Conservation (phyloP, 2,797 vertebrate genomes). For the Sebastolobus altivelis region DNA sequence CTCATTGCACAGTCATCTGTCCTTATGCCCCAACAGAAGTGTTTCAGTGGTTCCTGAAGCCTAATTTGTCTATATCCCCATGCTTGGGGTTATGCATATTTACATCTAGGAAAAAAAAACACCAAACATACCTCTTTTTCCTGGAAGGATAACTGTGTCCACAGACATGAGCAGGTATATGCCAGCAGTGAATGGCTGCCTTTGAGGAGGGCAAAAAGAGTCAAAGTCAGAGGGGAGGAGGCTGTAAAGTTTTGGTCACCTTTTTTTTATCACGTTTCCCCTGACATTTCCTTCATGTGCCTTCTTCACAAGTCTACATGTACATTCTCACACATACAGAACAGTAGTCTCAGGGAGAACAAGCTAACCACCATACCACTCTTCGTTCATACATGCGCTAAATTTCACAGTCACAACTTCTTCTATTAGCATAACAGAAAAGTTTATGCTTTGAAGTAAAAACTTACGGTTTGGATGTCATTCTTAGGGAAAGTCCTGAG, state of each 20-base stretch:
- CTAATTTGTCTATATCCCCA: neutral
- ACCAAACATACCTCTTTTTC: constrained; percentile 87
- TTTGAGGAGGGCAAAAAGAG: constrained; percentile 67
- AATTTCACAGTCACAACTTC: neutral
- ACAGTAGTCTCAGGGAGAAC: neutral
- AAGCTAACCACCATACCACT: neutral
- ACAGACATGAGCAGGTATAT: constrained; percentile 97
- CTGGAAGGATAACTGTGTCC: constrained; percentile 92
- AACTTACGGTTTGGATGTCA: constrained; percentile 93
- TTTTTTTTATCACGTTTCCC: neutral
- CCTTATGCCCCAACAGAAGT: neutral
- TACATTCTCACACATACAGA: neutral
- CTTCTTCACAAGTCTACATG: neutral
- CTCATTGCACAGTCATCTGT: neutral
- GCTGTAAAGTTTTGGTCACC: neutral
- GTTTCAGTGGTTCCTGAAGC: neutral
- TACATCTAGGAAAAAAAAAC: neutral
- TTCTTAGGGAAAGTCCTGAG: constrained; percentile 92
- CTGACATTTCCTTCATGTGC: neutral
- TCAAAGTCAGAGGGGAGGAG: constrained; percentile 4
- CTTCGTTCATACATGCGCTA: neutral
- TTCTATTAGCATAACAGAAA: neutral
- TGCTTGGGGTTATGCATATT: neutral
- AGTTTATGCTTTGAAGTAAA: neutral
- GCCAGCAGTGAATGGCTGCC: constrained; percentile 96